Evolutionary conservation across 1,140 invertebrate species (phyloP), one percentile per base, ranked within the genome.

Genomic region (Micrasema longulum): DNA sequence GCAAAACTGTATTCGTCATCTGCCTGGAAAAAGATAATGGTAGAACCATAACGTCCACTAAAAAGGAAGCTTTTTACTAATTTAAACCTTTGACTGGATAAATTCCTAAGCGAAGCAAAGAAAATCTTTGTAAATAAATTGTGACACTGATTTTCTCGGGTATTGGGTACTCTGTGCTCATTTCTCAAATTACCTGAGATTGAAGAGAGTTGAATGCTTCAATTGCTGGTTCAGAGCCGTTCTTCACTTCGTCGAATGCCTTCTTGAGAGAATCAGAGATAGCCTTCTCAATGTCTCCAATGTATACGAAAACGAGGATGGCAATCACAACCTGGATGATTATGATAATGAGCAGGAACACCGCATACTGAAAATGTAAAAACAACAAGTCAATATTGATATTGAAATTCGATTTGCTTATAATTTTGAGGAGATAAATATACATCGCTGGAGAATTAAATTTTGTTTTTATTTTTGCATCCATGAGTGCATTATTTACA

Each of bases 261-360:
- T 83, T 81, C 31, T 84, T 80, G 1, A 86, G 78, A 0, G 84
- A 55, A 0, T 84, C 81, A 23, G 83, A 79, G 1, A 88, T 80
- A 11, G 82, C 80, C 60, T 81, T 81, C 16, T 81, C 81, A 71
- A 88, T 79, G 3, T 79, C 79, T 0, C 78, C 74, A 69, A 85
- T 81, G 76, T 87, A 85, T 11, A 85, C 79, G 80, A 90, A 90
- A 52, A 87, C 80, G 20, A 87, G 87, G 1, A 89, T 83, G 0
- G 86, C 88, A 26, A 91, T 76, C 1, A 86, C 86, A 45, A 91
- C 83, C 85, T 91, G 89, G 20, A 89, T 80, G 53, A 91, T 85
- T 78, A 91, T 87, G 41, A 91, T 81, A 55, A 89, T 85, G 50
- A 91, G 82, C 68, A 91, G 78, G 77, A 90, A 84, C 69, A 89